phyloP scores from a whole-genome alignment of 2,888 invertebrate genomes.

The Theodoxus fluviatilis region DNA sequence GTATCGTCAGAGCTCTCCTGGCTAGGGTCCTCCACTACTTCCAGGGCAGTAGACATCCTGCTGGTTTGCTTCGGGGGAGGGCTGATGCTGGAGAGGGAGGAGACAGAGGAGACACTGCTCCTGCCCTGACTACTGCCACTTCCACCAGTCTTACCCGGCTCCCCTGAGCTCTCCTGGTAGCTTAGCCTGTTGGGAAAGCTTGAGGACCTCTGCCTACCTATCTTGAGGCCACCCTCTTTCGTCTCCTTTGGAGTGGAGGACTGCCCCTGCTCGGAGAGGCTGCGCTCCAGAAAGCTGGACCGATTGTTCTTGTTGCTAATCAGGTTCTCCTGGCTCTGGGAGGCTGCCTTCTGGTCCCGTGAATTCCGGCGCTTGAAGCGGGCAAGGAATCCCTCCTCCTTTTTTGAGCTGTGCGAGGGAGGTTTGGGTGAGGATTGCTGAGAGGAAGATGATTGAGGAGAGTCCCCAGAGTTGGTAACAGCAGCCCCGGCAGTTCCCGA shows the following conservation, averaged over 20 bases:
- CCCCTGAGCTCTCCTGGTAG: constrained; percentile 35
- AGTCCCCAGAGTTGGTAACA: no score
- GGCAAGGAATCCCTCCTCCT: constrained; percentile 47
- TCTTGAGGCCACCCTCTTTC: constrained; percentile 28
- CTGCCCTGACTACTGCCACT: neutral
- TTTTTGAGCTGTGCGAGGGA: no score
- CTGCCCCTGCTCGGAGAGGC: constrained; percentile 36
- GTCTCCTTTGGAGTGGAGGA: constrained; percentile 28
- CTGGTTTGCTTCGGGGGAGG: no score
- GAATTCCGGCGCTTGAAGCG: constrained; percentile 54
- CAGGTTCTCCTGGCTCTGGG: constrained; percentile 53
- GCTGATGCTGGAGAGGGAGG: no score
- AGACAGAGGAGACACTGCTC: constrained; percentile 25
- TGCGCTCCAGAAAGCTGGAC: constrained; percentile 34
- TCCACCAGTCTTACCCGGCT: neutral
- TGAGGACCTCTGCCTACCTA: constrained; percentile 48
- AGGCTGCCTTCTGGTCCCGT: constrained; percentile 48
- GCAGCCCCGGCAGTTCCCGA: no score
- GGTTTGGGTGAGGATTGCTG: no score
- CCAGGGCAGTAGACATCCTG: neutral
- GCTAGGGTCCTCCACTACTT: constrained; percentile 25
- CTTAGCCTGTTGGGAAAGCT: constrained; percentile 55
- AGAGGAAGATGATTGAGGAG: no score
- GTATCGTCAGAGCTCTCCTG: no score
- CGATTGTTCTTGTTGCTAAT: constrained; percentile 28